A percentile compares a stretch with the other conserved stretches of the same genome.
These are phyloP conservation scores for Anaspis maculata DNA, from an alignment of 2,888 invertebrate species.

Conservation along the genomic window DNA sequence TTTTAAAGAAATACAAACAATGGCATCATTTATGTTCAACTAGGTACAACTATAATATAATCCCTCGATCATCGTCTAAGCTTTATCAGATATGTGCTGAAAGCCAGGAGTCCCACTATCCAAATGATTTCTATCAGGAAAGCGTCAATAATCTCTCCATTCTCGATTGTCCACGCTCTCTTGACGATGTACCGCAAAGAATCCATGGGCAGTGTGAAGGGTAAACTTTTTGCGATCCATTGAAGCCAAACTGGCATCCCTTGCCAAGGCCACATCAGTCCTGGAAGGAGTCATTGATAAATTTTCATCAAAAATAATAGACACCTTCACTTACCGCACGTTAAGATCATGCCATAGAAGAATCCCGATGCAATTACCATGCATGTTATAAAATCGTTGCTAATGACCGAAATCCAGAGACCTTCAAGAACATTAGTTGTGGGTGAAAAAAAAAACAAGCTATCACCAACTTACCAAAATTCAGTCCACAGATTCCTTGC, in stretches of 20 bases:
- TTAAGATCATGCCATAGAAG: slow-evolving; percentile 81
- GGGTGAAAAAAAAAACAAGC: too few species aligned
- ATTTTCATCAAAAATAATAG: background rate
- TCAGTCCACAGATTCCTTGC: too few species aligned
- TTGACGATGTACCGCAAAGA: slow-evolving; percentile 69
- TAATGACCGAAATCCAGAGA: slow-evolving; percentile 72
- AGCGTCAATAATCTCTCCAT: slow-evolving; percentile 65
- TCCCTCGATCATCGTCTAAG: slow-evolving; percentile 24
- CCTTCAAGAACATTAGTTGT: too few species aligned
- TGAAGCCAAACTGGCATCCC: slow-evolving; percentile 48
- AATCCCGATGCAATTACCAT: slow-evolving; percentile 82
- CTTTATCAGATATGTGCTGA: slow-evolving; percentile 31
- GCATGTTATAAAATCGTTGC: slow-evolving; percentile 68
- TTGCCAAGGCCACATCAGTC: slow-evolving; percentile 63
- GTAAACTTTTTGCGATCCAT: slow-evolving; percentile 40
- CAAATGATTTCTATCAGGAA: slow-evolving; percentile 59
- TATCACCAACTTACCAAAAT: too few species aligned
- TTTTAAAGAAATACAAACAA: too few species aligned
- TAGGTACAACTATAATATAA: background rate
- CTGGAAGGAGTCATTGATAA: slow-evolving; percentile 32
- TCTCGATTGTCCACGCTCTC: slow-evolving; percentile 61
- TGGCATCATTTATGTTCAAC: too few species aligned
- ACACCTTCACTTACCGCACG: slow-evolving; percentile 60
- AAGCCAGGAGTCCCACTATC: slow-evolving; percentile 36
- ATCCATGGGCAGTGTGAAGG: slow-evolving; percentile 72